Evolutionary conservation across 2,797 vertebrate genomes (phyloP).

Genomic region (Sebastes kiyomatsui): DNA sequence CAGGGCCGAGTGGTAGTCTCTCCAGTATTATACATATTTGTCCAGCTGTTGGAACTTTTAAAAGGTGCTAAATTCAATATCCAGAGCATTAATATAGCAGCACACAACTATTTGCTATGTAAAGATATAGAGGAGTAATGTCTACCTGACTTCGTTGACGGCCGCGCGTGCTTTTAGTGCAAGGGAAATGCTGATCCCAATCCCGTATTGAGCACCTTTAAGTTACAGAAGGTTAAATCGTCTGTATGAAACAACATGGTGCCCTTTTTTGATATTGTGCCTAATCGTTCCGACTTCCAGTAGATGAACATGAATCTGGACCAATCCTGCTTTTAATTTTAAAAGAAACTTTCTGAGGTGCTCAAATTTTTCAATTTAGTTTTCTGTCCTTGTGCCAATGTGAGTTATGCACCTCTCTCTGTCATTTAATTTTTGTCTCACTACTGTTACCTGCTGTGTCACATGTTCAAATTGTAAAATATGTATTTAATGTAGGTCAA

Average conservation of each 20-base stretch:
- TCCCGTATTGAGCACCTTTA: too few relatives aligned
- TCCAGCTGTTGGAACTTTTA: neutral
- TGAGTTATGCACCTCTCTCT: conserved; percentile 5
- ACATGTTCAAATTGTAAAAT: conserved; percentile 11
- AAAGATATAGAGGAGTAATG: too few relatives aligned
- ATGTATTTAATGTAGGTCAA: conserved; percentile 16
- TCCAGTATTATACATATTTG: conserved; percentile 12
- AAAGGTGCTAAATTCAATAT: too few relatives aligned
- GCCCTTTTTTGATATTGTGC: conserved; percentile 60
- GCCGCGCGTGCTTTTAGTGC: too few relatives aligned
- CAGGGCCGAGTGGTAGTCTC: neutral
- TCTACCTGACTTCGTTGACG: too few relatives aligned
- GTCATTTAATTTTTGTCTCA: conserved; percentile 11
- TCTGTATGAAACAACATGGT: conserved; percentile 23
- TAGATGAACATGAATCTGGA: neutral
- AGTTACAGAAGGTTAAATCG: neutral
- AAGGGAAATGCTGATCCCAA: too few relatives aligned
- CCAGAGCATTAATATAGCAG: too few relatives aligned
- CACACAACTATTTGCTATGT: too few relatives aligned
- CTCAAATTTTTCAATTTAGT: neutral
- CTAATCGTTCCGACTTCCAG: neutral
- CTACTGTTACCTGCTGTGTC: conserved; percentile 41
- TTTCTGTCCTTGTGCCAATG: conserved; percentile 26
- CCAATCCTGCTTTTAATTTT: conserved; percentile 9
- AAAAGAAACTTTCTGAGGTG: neutral